Percentiles rank a stretch among this genome's conserved stretches.
Evolutionary conservation across 2,888 invertebrate genomes (phyloP).

Genomic region (Teleiodes luculella): DNA sequence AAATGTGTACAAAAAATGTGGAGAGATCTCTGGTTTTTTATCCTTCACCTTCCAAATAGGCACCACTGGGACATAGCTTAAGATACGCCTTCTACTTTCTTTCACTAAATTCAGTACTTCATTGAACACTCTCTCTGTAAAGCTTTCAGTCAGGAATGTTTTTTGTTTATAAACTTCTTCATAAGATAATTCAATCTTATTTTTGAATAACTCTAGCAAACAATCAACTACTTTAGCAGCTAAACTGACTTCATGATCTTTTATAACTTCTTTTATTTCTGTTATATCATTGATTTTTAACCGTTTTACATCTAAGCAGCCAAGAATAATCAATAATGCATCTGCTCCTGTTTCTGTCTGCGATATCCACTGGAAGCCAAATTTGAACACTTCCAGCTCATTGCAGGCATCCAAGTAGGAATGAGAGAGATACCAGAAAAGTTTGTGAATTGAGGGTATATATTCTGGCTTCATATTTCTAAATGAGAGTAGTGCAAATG

Average conservation of each 20-base stretch:
- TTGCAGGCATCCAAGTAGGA: conserved; percentile 48
- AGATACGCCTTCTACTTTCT: conserved; percentile 40
- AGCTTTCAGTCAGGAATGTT: conserved; percentile 37
- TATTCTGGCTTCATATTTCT: conserved; percentile 49
- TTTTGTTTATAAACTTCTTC: conserved; percentile 32
- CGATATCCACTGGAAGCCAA: conserved; percentile 59
- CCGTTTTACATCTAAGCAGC: conserved; percentile 54
- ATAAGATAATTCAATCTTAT: conserved; percentile 29
- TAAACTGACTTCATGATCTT: conserved; percentile 43
- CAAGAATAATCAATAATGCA: conserved; percentile 51
- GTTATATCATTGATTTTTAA: conserved; percentile 39
- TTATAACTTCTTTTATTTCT: conserved; percentile 40
- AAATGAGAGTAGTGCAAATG: conserved; percentile 55
- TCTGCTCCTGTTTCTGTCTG: conserved; percentile 46
- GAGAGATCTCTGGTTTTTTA: conserved; percentile 34
- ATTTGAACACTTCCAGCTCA: conserved; percentile 58
- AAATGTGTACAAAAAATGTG: conserved; percentile 52
- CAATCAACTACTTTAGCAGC: conserved; percentile 51
- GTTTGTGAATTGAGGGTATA: conserved; percentile 46
- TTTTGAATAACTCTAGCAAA: conserved; percentile 35
- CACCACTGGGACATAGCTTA: conserved; percentile 42
- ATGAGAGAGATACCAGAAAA: conserved; percentile 68
- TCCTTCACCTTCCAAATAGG: conserved; percentile 47
- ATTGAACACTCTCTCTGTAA: conserved; percentile 50
- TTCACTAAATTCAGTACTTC: conserved; percentile 47